Evolutionary conservation across 2,113 vertebrate genomes (phyloP).

Genomic region (Atherinomorus stipes): DNA sequence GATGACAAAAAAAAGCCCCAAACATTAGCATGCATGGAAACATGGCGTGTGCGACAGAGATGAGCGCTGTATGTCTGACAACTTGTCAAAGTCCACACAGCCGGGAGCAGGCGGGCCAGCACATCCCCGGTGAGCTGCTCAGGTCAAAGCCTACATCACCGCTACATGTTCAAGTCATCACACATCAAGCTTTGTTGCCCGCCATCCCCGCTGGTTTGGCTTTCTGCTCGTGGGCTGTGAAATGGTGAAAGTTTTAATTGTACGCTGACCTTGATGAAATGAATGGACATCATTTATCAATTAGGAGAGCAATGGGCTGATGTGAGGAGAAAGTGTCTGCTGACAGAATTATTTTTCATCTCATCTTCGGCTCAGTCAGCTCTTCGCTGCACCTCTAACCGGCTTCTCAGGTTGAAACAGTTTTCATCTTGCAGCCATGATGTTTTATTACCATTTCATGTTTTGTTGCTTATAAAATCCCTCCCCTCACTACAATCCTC

Average conservation of each 20-base stretch:
- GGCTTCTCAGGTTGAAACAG: conserved; percentile 35
- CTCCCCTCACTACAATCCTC: conserved; percentile 46
- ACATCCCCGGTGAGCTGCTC: conserved; percentile 54
- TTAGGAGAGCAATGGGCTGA: conserved; percentile 71
- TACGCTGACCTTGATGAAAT: conserved; percentile 76
- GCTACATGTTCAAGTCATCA: conserved; percentile 37
- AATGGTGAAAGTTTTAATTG: conserved; percentile 79
- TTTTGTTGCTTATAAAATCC: conserved; percentile 49
- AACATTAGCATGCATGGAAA: conserved; percentile 44
- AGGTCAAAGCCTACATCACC: conserved; percentile 42
- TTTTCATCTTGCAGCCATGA: conserved; percentile 40
- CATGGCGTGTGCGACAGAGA: conserved; percentile 23
- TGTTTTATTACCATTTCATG: conserved; percentile 42
- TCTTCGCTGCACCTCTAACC: conserved; percentile 24
- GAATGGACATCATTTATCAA: conserved; percentile 76
- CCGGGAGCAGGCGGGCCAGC: conserved; percentile 18
- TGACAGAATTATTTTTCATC: conserved; percentile 74
- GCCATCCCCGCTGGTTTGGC: conserved; percentile 58
- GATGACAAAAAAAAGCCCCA: conserved; percentile 24
- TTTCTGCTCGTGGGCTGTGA: conserved; percentile 61
- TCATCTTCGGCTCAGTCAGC: conserved; percentile 54
- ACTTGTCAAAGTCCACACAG: conserved; percentile 35
- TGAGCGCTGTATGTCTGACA: conserved; percentile 27
- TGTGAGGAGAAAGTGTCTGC: conserved; percentile 55
- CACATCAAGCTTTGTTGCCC: conserved; percentile 48